A percentile compares a stretch with the other conserved stretches of the same genome.
Conservation (phyloP, 2,113 vertebrate genomes). For the Oreochromis niloticus region DNA sequence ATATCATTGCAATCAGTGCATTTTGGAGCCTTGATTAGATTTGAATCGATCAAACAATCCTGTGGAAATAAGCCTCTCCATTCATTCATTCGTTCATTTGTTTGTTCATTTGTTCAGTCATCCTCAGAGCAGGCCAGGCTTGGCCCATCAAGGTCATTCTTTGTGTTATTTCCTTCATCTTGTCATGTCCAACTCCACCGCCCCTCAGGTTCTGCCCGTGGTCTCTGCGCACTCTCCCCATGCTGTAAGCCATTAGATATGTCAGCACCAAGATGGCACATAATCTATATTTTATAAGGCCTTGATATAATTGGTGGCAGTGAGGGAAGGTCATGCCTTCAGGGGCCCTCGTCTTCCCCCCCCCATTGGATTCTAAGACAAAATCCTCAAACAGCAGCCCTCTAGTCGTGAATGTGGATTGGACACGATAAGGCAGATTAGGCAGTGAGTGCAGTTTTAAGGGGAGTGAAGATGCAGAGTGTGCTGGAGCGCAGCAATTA, state of each 20-base stretch:
- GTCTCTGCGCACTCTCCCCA: conserved; percentile 15
- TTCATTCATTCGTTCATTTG: neutral
- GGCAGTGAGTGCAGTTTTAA: neutral
- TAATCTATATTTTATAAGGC: conserved; percentile 75
- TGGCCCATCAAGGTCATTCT: conserved; percentile 45
- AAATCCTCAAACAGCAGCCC: conserved; percentile 26
- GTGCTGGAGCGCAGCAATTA: conserved; percentile 34
- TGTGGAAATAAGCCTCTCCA: neutral
- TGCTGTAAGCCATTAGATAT: conserved; percentile 49
- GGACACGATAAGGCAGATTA: conserved; percentile 1
- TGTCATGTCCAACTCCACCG: conserved; percentile 26
- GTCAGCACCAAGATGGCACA: conserved; percentile 60
- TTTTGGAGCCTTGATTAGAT: conserved; percentile 44
- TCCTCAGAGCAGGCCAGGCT: neutral
- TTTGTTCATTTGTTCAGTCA: neutral
- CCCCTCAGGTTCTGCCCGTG: conserved; percentile 25
- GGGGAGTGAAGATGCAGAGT: neutral
- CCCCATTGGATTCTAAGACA: conserved; percentile 8
- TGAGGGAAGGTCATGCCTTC: conserved; percentile 64
- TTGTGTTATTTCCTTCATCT: conserved; percentile 27
- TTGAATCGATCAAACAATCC: conserved; percentile 24
- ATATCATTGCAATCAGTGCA: conserved; percentile 29
- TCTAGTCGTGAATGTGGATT: neutral
- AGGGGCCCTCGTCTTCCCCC: conserved; percentile 25
- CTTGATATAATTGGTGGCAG: conserved; percentile 70